Evolutionary conservation across 2,888 invertebrate species (phyloP), one percentile per base, ranked within the genome.

Genomic region (Clanis bilineata): DNA sequence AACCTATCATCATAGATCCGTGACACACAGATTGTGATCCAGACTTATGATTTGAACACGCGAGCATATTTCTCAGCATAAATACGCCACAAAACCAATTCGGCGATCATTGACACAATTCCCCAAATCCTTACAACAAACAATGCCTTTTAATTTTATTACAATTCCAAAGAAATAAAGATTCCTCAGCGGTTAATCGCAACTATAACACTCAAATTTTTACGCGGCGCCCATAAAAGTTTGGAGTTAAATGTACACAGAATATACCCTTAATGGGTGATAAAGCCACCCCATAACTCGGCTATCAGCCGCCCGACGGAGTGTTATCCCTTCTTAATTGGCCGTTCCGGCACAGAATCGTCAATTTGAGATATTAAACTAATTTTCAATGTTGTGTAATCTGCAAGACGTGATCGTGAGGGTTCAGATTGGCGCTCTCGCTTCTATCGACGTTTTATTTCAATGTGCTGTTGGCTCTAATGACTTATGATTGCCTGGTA

Each of bases 281-380:
- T 90, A 90, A 92, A 90, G 82, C 79, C 88, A 88, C 90, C 90
- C 90, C 84, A 88, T 90, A 90, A 90, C 88, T 90, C 77, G 85
- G 83, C 86, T 91, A 91, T 92, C 91, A 77, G 83, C 73, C 84
- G 83, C 86, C 87, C 86, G 82, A 85, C 79, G 82, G 77, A 84
- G 86, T 90, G 90, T 91, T 90, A 91, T 88, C 84, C 90, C 82
- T 84, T 84, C 88, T 88, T 91, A 90, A 91, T 90, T 90, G 90
- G 83, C 80, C 85, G 85, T 89, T 90, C 90, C 89, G 88, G 75
- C 56, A 79, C 86, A 88, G 89, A 90, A 90, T 90, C 88, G 88
- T 86, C 91, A 89, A 91, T 92, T 91, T 83, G 81, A 87, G 91
- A 90, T 92, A 91, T 91, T 91, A 91, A 89, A 91, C 90, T 92